Base-by-base conservation (phyloP, 2,113 vertebrate genomes). In the Pseudorasbora parva region DNA sequence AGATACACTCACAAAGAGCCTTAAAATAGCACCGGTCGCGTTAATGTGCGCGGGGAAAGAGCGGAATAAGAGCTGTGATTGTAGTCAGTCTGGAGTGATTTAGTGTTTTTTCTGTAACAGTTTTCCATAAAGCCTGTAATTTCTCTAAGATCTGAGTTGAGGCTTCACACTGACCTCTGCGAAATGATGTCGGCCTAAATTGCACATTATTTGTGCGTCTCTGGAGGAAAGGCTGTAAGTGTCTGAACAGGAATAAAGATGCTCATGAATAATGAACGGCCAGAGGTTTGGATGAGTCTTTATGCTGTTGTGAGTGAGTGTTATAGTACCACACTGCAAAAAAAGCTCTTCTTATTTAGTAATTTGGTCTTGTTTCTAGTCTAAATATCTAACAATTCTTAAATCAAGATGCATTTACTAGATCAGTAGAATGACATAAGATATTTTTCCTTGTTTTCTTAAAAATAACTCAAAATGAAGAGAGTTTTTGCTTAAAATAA, bases 141-240 rank as follows among this genome's bases (percentile, higher is more conserved):
- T 90, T 89, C 74, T 54, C 75, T 21, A 9, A 15, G 74, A 78
- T 23, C 74, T n/a, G 47, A 33, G 37, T 74, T 43, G 15, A 75
- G 23, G 60, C 60, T 14, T 30, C 25, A 2, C 72, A 17, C 66
- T 88, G 89, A 91, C 89, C 91, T 92, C 89, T 86, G 82, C 5
- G 69, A 81, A 79, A 78, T 66, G 69, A 87, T 64, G 77, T 21
- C 57, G 86, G 86, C 87, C 59, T 84, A 90, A 90, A 91, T 88
- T 84, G 82, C 64, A 41, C 41, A 59, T 49, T 37, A 56, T 25
- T 79, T 79, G 59, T 37, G 23, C 23, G 23, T 23, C 57, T 25
- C 23, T 14, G 59, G 59, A 62, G 23, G 59, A 62, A 27, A 6
- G 2, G 59, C 59, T 62, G 14, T 62, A 27, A 25, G 23, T 7